Base-by-base conservation (phyloP, 2,113 vertebrate species). In the Collichthys lucidus region DNA sequence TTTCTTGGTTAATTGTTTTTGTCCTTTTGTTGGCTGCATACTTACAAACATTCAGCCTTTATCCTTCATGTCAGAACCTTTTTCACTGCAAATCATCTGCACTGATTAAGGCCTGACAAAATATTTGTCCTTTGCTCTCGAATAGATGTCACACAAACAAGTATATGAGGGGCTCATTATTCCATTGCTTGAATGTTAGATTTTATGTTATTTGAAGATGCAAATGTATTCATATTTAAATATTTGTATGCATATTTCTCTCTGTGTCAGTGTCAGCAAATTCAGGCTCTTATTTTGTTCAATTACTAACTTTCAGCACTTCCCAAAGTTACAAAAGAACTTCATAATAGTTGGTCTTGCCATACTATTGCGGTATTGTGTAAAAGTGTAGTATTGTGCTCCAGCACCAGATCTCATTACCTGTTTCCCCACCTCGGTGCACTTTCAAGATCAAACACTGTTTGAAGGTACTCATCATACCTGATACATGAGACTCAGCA, bases 381-480 rank as follows among this genome's bases (percentile, higher is more conserved):
- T 55, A 72, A 74, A 77, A 69, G 49, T 79, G 56, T 17, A 24
- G 49, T 73, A 84, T 80, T 92, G 90, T 77, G 73, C 76, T 47
- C 24, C 29, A 77, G 68, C 68, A 44, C 40, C 40, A 80, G 60
- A 82, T 86, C 71, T 87, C 35, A 86, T 90, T 86, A 84, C 73
- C 55, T 42, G 12, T 64, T 74, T 69, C 57, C 55, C 70, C 52
- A 83, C 63, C 22, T 66, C 49, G 35, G 40, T 80, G 61, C 57
- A 84, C 69, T 79, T 66, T 85, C 46, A 73, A 86, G 87, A 92
- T 92, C 89, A 90, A 88, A 91, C 63, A 83, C 64, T 78, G 82
- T 89, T 89, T 87, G 82, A 86, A 78, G 84, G 49, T 76, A 35
- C 46, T 63, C 63, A 75, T 85, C 82, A 81, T 83, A 83, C 82